Percentiles rank a stretch among this genome's conserved stretches.
Evolutionary conservation across 2,113 vertebrate species (phyloP).

Genomic region (Phrynosoma blainvillii): DNA sequence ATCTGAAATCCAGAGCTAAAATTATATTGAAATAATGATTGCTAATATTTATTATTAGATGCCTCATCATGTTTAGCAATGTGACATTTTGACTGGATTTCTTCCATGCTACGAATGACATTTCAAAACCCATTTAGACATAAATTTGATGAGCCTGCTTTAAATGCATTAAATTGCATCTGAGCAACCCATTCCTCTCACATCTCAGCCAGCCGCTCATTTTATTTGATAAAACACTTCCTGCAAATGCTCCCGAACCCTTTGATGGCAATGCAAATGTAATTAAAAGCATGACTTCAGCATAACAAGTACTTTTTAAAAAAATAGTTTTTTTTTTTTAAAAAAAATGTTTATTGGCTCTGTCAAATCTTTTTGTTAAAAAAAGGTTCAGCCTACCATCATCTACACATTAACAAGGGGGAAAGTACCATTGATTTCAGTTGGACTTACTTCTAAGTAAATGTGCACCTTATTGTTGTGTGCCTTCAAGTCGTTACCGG

Average conservation of each 20-base stretch:
- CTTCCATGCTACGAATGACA: conserved; percentile 51
- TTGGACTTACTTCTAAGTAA: neutral
- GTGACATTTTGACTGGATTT: conserved; percentile 44
- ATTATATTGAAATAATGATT: conserved; percentile 25
- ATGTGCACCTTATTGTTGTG: neutral
- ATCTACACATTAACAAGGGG: neutral
- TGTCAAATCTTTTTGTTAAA: neutral
- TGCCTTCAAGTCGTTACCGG: no score
- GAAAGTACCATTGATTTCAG: neutral
- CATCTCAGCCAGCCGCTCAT: conserved; percentile 54
- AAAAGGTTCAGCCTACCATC: neutral
- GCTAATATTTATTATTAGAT: conserved; percentile 45
- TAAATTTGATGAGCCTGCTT: conserved; percentile 58
- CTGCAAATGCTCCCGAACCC: conserved; percentile 44
- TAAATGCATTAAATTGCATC: conserved; percentile 58
- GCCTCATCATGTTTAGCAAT: conserved; percentile 32
- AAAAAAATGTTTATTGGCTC: neutral
- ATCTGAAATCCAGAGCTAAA: conserved; percentile 40
- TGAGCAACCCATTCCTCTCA: conserved; percentile 33
- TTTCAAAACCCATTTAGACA: conserved; percentile 44
- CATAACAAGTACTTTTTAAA: conserved; percentile 37
- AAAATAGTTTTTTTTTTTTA: neutral
- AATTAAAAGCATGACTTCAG: conserved; percentile 62
- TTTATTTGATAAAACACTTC: conserved; percentile 53
- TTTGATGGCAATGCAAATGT: conserved; percentile 49